Percentiles rank a stretch among this genome's conserved stretches.
phyloP scores from a whole-genome alignment of 37 sponge, comb jelly and placozoan genomes.

The Aphrocallistes beatrix region DNA sequence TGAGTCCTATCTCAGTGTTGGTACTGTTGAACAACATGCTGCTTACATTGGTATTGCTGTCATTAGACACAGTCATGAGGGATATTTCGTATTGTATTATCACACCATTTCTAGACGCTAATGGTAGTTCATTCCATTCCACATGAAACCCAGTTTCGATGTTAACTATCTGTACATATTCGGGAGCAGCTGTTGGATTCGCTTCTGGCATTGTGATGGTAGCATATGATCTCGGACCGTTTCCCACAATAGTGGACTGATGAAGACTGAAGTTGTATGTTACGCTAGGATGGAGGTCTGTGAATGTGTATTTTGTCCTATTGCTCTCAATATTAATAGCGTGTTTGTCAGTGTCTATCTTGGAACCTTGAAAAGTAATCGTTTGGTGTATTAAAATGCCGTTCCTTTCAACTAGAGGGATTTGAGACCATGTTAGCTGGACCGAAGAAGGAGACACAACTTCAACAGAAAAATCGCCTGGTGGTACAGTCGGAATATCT shows the following conservation, averaged over 20 bases:
- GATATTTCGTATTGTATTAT: background rate
- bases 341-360: background rate
- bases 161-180: background rate
- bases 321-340: background rate
- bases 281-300: background rate
- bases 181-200: background rate
- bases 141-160: constrained; percentile 1
- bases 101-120: constrained; percentile 2
- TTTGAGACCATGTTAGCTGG: background rate
- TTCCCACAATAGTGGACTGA: background rate
- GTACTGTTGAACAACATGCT: background rate
- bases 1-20: background rate
- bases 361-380: background rate
- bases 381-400: background rate
- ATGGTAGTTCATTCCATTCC: background rate
- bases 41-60: background rate
- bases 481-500: background rate
- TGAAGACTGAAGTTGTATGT: constrained; percentile 3
- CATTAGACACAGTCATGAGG: background rate
- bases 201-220: constrained; percentile 7
- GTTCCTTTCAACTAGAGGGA: background rate
- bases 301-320: background rate
- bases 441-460: background rate
- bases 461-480: background rate
- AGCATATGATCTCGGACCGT: background rate